Evolutionary conservation across 2,113 vertebrate genomes (phyloP).

Genomic region (Cheilinus undulatus): DNA sequence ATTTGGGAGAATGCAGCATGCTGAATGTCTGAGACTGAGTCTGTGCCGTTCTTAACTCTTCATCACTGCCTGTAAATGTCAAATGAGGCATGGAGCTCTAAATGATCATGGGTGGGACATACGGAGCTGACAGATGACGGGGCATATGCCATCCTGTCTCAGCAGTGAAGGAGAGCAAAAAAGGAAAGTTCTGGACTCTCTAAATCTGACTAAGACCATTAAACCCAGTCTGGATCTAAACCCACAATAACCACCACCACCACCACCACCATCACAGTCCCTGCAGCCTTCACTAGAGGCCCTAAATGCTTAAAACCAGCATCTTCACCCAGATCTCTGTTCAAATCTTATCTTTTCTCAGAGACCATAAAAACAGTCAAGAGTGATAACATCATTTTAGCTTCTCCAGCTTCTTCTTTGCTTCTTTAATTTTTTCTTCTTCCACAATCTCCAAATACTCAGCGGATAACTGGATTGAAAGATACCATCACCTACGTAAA

Average conservation of each 20-base stretch:
- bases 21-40: constrained; percentile 48
- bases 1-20: constrained; percentile 36
- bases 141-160: constrained; percentile 61
- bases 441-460: constrained; percentile 31
- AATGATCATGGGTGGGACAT: constrained; percentile 57
- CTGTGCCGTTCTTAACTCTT: constrained; percentile 30
- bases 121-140: constrained; percentile 72
- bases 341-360: constrained; percentile 28
- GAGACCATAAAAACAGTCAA: constrained; percentile 11
- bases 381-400: constrained; percentile 35
- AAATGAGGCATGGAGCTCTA: constrained; percentile 43
- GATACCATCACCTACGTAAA: constrained; percentile 23
- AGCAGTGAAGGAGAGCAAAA: constrained; percentile 51
- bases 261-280: constrained; percentile 10
- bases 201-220: constrained; percentile 54
- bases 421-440: constrained; percentile 22
- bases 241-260: constrained; percentile 24
- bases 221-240: constrained; percentile 57
- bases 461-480: neutral
- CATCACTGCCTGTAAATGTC: constrained; percentile 53
- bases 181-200: constrained; percentile 26
- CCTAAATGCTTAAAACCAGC: constrained; percentile 7
- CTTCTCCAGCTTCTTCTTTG: neutral
- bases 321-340: constrained; percentile 2
- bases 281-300: neutral